Evolutionary conservation across 2,113 vertebrate genomes (phyloP), one percentile per base, ranked within the genome.

Genomic region (Kryptolebias marmoratus): DNA sequence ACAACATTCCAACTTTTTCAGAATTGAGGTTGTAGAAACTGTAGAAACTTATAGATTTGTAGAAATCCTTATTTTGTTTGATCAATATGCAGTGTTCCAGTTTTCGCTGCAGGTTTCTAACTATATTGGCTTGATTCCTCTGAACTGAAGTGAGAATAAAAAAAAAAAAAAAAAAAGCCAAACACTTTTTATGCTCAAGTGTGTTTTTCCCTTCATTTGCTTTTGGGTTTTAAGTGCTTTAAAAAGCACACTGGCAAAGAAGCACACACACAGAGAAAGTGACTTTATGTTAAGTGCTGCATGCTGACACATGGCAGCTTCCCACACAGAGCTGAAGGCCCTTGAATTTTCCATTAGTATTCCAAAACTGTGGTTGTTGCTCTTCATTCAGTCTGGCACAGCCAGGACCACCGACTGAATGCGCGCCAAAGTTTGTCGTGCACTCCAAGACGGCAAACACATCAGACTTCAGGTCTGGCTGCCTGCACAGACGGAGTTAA

Each of bases 311-410:
- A 87, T 83, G 75, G 81, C 80, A 75, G 80, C 86, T 80, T 89
- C 88, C 86, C 88, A 88, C 86, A 84, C 83, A 81, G 72, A 87
- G 61, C 68, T 42, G 68, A 82, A 87, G 39, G 75, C 71, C 73
- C 66, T 84, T 77, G 73, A 88, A 81, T 85, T 85, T 87, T 73
- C 87, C 86, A 90, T 88, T 88, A 87, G 81, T 82, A 77, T 89
- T 91, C 80, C 52, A 81, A 76, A 82, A 81, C 73, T n/a, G 66
- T 60, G 73, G 69, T 52, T 61, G 73, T 73, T 66, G 73, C 73
- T 62, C 48, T 70, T 83, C 58, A 57, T 80, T 67, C 79, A 79
- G 76, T 80, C 87, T 86, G 83, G 66, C 81, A 77, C 64, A 55
- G 72, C 68, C 79, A 70, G 71, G 54, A 13, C 59, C 22, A 30